These are phyloP conservation scores for Carassius carassius DNA, from an alignment of 2,113 vertebrate genomes.

Conservation along the genomic window DNA sequence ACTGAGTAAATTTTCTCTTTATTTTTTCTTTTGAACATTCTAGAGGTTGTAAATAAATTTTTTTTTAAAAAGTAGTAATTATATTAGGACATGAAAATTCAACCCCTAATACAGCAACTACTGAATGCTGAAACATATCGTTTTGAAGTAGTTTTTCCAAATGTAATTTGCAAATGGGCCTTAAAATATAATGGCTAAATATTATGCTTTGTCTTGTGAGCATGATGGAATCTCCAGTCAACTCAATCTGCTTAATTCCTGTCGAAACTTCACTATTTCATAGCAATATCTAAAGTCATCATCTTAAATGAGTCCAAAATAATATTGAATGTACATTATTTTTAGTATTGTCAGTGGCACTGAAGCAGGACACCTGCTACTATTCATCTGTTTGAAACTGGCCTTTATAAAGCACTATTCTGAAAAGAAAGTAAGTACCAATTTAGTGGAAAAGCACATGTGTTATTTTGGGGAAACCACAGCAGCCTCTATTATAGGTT, in stretches of 20 bases:
- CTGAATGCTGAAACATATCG: not conserved
- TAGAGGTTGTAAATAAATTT: not conserved
- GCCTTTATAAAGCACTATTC: not conserved
- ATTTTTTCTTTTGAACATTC: not conserved
- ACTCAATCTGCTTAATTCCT: too few species aligned
- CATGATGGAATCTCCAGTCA: not conserved
- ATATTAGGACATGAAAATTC: too few species aligned
- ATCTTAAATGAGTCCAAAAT: not conserved
- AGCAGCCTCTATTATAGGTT: slow-evolving; percentile 72
- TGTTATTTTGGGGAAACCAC: slow-evolving; percentile 77
- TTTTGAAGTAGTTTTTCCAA: not conserved
- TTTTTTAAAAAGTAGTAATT: too few species aligned
- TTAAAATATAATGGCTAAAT: not conserved
- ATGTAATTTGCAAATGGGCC: not conserved
- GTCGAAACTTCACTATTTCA: not conserved
- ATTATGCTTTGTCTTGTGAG: not conserved
- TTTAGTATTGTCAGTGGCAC: not conserved
- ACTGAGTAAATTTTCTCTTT: not conserved
- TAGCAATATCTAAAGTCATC: not conserved
- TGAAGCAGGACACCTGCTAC: slow-evolving; percentile 42
- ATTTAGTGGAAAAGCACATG: slow-evolving; percentile 74
- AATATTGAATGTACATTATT: not conserved
- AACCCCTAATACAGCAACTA: too few species aligned
- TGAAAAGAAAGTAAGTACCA: slow-evolving; percentile 58
- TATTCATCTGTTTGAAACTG: not conserved